Percentiles rank a stretch among this genome's conserved stretches.
These are phyloP conservation scores for Erpornis zantholeuca DNA, from an alignment of 2,113 vertebrate genomes.

Conservation along the genomic window DNA sequence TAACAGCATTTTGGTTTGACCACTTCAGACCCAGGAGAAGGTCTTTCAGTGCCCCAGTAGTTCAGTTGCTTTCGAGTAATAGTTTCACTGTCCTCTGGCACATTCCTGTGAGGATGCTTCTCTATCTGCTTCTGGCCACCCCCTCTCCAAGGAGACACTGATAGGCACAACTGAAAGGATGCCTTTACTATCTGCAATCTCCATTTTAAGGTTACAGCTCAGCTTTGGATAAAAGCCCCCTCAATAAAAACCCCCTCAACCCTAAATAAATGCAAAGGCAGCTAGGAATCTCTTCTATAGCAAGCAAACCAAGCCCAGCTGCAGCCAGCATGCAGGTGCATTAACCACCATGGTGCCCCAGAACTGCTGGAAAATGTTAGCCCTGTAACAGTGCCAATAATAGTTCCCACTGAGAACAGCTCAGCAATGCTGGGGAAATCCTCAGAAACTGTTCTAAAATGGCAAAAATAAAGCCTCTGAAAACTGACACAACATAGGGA, in stretches of 20 bases:
- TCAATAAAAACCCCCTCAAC: background rate
- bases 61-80: background rate
- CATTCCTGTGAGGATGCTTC: background rate
- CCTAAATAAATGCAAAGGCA: background rate
- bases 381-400: background rate
- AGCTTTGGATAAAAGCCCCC: background rate
- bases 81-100: background rate
- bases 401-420: background rate
- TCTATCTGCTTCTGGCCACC: background rate
- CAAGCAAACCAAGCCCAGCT: background rate
- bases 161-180: background rate
- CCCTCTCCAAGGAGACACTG: background rate
- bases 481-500: background rate
- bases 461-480: background rate
- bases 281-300: background rate
- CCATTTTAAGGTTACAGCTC: background rate
- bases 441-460: background rate
- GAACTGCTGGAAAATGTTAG: background rate
- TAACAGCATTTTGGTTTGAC: background rate
- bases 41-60: background rate
- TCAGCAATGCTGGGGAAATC: background rate
- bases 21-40: background rate
- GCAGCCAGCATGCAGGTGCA: background rate
- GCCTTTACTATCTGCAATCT: background rate
- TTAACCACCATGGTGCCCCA: background rate